Conservation (phyloP, 1,140 invertebrate genomes). For the Piezodorus guildinii region DNA sequence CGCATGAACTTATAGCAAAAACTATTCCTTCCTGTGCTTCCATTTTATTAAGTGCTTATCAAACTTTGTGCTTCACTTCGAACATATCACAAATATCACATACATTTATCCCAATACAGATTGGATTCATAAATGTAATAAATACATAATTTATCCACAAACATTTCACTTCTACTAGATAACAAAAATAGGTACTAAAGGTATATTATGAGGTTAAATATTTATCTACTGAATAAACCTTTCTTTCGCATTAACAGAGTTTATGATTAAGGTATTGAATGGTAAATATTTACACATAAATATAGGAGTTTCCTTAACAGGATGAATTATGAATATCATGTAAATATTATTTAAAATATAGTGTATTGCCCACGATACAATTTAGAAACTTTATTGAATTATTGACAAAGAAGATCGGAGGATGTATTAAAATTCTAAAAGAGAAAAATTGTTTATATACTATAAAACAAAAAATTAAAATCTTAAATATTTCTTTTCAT, state of each 20-base stretch:
- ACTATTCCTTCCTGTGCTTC: not conserved
- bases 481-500: too few species aligned
- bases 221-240: not conserved
- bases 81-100: conserved; percentile 11
- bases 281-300: not conserved
- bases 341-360: too few species aligned
- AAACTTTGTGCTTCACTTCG: not conserved
- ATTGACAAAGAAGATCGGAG: too few species aligned
- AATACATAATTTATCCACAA: not conserved
- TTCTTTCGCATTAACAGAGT: not conserved
- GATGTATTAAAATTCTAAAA: too few species aligned
- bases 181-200: not conserved
- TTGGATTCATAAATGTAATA: not conserved
- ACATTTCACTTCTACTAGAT: not conserved
- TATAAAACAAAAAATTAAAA: too few species aligned
- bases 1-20: not conserved
- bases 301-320: too few species aligned
- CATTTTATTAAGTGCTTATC: not conserved
- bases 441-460: too few species aligned
- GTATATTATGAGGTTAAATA: not conserved
- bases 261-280: not conserved
- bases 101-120: not conserved
- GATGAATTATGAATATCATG: too few species aligned
- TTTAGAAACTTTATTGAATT: too few species aligned
- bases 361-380: too few species aligned